Evolutionary conservation across 2,888 invertebrate species (phyloP).

Genomic region (Lasius fuliginosus): DNA sequence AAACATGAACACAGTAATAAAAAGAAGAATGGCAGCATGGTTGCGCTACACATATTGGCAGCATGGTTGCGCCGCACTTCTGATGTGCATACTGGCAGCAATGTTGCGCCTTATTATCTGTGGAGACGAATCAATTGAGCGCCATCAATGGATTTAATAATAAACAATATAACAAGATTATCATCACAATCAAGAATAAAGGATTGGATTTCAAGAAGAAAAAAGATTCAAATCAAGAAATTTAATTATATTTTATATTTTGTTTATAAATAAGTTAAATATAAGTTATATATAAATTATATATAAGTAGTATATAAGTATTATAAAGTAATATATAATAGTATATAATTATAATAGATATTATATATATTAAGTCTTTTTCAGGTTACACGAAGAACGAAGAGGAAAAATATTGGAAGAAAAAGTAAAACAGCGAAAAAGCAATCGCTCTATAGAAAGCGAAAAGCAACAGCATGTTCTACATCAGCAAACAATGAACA

Average conservation of each 20-base stretch:
- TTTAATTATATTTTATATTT: background rate
- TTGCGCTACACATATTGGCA: background rate
- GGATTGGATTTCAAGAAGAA: background rate
- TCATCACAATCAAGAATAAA: too few relatives aligned
- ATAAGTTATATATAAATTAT: background rate
- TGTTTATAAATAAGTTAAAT: background rate
- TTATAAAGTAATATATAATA: too few relatives aligned
- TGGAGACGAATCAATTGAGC: background rate
- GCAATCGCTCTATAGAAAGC: too few relatives aligned
- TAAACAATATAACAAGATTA: too few relatives aligned
- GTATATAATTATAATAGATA: background rate
- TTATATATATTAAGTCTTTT: background rate
- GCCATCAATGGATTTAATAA: background rate
- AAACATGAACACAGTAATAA: background rate
- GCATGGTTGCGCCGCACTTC: background rate
- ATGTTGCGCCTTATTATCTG: background rate
- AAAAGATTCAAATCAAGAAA: background rate
- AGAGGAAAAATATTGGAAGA: constrained; percentile 1
- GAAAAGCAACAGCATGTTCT: too few relatives aligned
- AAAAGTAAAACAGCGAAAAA: background rate
- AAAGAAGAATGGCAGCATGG: background rate
- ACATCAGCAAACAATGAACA: too few relatives aligned
- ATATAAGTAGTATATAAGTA: background rate
- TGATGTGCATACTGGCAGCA: background rate
- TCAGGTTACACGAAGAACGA: background rate